Evolutionary conservation across 2,797 vertebrate genomes (phyloP), one percentile per base, ranked within the genome.

Genomic region (Gallinago nigripennis): DNA sequence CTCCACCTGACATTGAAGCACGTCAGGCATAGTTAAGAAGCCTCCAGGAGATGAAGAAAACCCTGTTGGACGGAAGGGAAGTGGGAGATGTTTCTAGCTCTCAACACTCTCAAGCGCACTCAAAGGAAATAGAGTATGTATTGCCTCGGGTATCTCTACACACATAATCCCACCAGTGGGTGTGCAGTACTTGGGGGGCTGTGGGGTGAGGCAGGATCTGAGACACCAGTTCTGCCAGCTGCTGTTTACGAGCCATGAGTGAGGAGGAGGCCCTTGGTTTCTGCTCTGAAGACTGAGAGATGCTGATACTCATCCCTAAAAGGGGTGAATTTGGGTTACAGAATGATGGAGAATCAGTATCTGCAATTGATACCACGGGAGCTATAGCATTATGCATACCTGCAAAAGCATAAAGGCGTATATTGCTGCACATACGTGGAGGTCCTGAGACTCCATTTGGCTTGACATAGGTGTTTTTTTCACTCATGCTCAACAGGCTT

Each of bases 81-180:
- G 33, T 17, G 21, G 50, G 18, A 45, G 16, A 4, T 35, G 5
- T 33, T 58, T 53, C 16, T 46, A n/a, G 24, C 43, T 80, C n/a
- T 30, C 6, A 1, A 2, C 23, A 25, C 4, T 35, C 7, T 9
- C 14, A 15, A 37, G 33, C 21, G 25, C 5, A 13, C 8, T 50
- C 4, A 7, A 14, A 77, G 51, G 23, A 60, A 66, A 18, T 6
- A 39, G 17, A 2, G 3, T n/a, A 2, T 37, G 3, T 37, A 11
- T 48, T 51, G 50, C 19, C 12, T 28, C 50, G 23, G 11, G 3
- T 61, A 11, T 61, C 45, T 45, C 6, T 11, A 16, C 19, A 12
- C 24, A 24, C 9, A 1, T 18, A 37, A 21, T 21, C 45, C 25
- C 33, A 30, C 5, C 0, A 0, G 6, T 2, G 37, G 31, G 46